Conservation (phyloP, 2,113 vertebrate species). For the Lipophrys pholis region DNA sequence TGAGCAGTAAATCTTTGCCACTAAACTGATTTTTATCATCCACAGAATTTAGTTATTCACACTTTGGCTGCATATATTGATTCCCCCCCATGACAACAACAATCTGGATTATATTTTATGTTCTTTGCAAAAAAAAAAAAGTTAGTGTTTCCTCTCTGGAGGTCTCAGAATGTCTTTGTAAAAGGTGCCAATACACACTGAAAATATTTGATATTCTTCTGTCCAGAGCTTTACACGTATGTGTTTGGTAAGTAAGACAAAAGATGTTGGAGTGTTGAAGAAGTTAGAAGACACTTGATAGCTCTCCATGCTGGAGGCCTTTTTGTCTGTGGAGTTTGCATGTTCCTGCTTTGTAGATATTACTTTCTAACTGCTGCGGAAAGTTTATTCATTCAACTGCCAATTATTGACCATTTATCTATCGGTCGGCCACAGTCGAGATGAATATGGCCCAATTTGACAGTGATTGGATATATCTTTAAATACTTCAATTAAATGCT, state of each 20-base stretch:
- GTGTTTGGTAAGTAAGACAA: not conserved
- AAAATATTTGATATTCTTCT: conserved; percentile 11
- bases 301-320: no score
- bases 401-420: no score
- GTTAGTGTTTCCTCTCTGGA: conserved; percentile 22
- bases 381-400: no score
- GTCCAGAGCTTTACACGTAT: conserved; percentile 8
- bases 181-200: conserved; percentile 1
- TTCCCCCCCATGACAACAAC: conserved; percentile 34
- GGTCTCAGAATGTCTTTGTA: conserved; percentile 2
- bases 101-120: conserved; percentile 52
- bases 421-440: no score
- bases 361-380: no score
- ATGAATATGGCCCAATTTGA: no score
- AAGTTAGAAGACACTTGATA: no score
- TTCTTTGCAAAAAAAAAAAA: conserved; percentile 10
- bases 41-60: conserved; percentile 19
- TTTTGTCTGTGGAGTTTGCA: no score
- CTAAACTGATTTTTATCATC: not conserved
- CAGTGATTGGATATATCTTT: no score
- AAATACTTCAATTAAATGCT: no score
- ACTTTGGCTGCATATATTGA: conserved; percentile 8
- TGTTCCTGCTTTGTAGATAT: no score
- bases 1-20: not conserved
- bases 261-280: no score